A percentile compares a stretch with the other conserved stretches of the same genome.
phyloP scores from a whole-genome alignment of 2,113 vertebrate genomes.

The Kryptolebias marmoratus region DNA sequence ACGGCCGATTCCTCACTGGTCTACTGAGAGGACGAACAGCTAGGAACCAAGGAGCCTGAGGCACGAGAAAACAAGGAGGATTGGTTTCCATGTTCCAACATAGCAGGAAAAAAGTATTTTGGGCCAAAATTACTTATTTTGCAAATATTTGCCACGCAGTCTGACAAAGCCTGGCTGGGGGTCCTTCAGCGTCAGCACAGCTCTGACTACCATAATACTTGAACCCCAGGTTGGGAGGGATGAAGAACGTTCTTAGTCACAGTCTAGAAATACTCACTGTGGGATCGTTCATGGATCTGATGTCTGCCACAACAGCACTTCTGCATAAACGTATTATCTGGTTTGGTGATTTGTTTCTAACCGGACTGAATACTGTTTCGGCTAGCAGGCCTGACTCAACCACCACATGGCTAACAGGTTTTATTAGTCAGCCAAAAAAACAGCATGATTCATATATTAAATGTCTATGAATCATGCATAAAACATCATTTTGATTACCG shows the following conservation, averaged over 20 bases:
- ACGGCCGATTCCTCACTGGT: conserved; percentile 53
- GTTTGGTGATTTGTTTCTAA: conserved; percentile 2
- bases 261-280: conserved; percentile 53
- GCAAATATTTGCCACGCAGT: conserved; percentile 22
- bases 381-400: conserved; percentile 41
- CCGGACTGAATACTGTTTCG: conserved; percentile 1
- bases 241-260: conserved; percentile 58
- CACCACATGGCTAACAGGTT: background rate
- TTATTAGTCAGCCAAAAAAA: conserved; percentile 4
- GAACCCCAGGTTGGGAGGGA: conserved; percentile 58
- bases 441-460: conserved; percentile 21
- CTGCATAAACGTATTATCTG: conserved; percentile 21
- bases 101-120: conserved; percentile 13
- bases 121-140: conserved; percentile 37
- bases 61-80: conserved; percentile 7
- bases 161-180: conserved; percentile 28
- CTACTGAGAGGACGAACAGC: conserved; percentile 50
- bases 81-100: background rate
- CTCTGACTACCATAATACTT: conserved; percentile 20
- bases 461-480: conserved; percentile 9
- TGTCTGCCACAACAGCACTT: conserved; percentile 28
- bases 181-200: conserved; percentile 24
- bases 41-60: conserved; percentile 54
- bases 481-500: background rate
- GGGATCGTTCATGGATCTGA: conserved; percentile 39